Evolutionary conservation across 2,888 invertebrate species (phyloP), one percentile per base, ranked within the genome.

Genomic region (Microchrysa polita): DNA sequence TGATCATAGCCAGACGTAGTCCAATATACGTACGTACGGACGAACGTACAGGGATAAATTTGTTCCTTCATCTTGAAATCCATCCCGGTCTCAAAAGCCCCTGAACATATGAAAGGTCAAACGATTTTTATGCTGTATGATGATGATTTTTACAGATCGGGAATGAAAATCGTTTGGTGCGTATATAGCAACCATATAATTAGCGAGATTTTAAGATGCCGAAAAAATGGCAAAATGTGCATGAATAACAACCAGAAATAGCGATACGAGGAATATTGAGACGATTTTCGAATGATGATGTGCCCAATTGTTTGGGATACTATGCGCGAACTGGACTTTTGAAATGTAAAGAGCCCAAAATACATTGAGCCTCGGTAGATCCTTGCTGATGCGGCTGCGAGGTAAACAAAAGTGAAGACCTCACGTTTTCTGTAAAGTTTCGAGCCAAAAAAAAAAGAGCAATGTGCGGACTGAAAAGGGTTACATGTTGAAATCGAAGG

Each of bases 121-220:
- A 23, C 48, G 44, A 65, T 65, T 18, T 65, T 65, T 22, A 65
- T 65, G n/a, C n/a, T n/a, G 44, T 34, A 22, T 65, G 65, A 65
- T 65, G 65, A 65, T 65, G 44, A 65, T 65, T 65, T 65, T 65
- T 65, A n/a, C 34, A 44, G 65, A 34, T 34, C 27, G 27, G 7
- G 7, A 34, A 34, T 5, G 4, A 44, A 65, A 34, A 65, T 44
- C 18, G 42, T 44, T 34, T 4, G 16, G 5, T 44, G 65, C 34
- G 65, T 34, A 48, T n/a, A n/a, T n/a, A n/a, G 55, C 55, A 20
- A 69, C 69, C 55, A 69, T 69, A 69, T 69, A 69, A 69, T 69
- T 69, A 69, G 69, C 42, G 69, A 65, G 65, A 69, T 55, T 69
- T 69, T 69, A 69, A 55, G 69, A 69, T 69, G 69, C 69, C 69